These are phyloP conservation scores for Venusia cambrica DNA, from an alignment of 2,888 invertebrate genomes.

Conservation along the genomic window DNA sequence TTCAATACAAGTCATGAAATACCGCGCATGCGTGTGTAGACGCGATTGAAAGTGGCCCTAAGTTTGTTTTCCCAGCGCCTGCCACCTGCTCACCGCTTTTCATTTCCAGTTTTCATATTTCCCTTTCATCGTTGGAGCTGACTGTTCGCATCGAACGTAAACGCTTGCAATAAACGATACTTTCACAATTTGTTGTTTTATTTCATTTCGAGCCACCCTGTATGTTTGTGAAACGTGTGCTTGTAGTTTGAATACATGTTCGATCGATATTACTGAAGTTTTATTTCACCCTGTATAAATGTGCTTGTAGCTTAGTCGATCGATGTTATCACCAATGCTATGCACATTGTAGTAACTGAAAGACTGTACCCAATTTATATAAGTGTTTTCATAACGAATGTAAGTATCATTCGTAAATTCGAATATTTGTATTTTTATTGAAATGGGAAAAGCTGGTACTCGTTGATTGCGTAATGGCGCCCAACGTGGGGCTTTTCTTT, in stretches of 20 bases:
- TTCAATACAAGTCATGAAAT: neutral
- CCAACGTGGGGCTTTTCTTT: conserved; percentile 26
- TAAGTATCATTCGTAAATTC: too few species aligned
- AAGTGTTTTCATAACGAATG: too few species aligned
- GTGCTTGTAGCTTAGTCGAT: conserved; percentile 41
- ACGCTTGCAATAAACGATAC: conserved; percentile 71
- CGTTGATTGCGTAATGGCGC: conserved; percentile 32
- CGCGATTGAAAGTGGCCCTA: conserved; percentile 13
- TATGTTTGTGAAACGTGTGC: conserved; percentile 30
- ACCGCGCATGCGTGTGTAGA: conserved; percentile 7
- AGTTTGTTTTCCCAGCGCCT: conserved; percentile 49
- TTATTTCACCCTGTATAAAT: conserved; percentile 48
- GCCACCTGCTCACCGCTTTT: conserved; percentile 55
- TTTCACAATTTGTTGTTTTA: conserved; percentile 65
- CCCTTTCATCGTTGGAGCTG: conserved; percentile 43
- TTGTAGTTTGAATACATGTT: conserved; percentile 37
- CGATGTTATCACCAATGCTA: conserved; percentile 30
- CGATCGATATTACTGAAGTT: conserved; percentile 57
- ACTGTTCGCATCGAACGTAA: conserved; percentile 51
- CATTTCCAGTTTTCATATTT: conserved; percentile 54
- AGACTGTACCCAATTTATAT: too few species aligned
- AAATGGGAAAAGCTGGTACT: too few species aligned
- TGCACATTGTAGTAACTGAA: too few species aligned
- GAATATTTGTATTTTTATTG: too few species aligned
- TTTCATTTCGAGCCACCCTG: conserved; percentile 54